Conservation (phyloP, 2,888 invertebrate genomes). For the Nomada ruficornis region DNA sequence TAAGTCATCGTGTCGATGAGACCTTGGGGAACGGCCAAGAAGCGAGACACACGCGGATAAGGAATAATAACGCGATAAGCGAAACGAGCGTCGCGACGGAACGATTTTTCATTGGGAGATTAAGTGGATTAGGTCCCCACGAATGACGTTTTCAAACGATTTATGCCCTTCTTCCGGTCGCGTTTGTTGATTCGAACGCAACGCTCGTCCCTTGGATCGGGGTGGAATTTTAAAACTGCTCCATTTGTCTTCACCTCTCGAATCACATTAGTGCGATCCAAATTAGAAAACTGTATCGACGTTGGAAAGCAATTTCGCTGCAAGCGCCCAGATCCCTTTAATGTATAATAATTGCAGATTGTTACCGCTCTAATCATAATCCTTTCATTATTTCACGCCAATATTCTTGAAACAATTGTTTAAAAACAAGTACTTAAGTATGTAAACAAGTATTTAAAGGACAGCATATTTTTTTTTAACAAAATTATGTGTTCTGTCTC, state of each 20-base stretch:
- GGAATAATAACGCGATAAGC: constrained; percentile 69
- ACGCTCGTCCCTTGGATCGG: background rate
- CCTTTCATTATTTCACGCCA: too few relatives aligned
- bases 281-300: background rate
- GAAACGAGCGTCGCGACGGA: constrained; percentile 45
- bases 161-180: constrained; percentile 49
- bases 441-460: too few relatives aligned
- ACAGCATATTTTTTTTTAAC: too few relatives aligned
- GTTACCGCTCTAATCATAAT: too few relatives aligned
- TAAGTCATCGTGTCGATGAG: constrained; percentile 64
- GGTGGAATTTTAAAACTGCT: background rate
- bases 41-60: constrained; percentile 23
- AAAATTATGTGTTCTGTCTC: too few relatives aligned
- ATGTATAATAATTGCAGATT: too few relatives aligned
- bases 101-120: constrained; percentile 68
- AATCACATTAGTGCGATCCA: background rate
- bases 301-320: too few relatives aligned
- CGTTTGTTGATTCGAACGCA: constrained; percentile 38
- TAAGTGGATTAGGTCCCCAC: constrained; percentile 64
- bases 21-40: constrained; percentile 59
- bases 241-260: background rate
- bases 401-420: too few relatives aligned
- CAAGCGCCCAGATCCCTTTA: too few relatives aligned
- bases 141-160: constrained; percentile 43
- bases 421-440: too few relatives aligned